A percentile compares a stretch with the other conserved stretches of the same genome.
Evolutionary conservation across 1,140 invertebrate genomes (phyloP).

Genomic region (Battus philenor): DNA sequence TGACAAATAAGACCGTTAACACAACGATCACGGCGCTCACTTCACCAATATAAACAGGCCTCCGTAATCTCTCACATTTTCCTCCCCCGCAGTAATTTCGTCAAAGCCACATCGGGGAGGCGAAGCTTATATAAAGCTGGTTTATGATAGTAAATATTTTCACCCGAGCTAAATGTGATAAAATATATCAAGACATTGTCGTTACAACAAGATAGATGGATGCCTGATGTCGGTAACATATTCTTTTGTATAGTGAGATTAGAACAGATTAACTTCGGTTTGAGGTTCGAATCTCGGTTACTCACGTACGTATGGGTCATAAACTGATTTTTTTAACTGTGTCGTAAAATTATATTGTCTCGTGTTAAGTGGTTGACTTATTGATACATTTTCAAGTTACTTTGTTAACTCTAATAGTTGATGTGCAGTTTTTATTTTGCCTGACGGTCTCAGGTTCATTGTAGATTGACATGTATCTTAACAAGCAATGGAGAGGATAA

Average conservation of each 20-base stretch:
- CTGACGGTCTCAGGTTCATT: too few relatives aligned
- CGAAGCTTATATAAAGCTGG: constrained; percentile 34
- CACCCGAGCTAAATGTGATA: constrained; percentile 64
- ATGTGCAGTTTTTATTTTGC: too few relatives aligned
- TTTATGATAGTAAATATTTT: constrained; percentile 59
- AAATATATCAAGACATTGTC: constrained; percentile 72
- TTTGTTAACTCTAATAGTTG: too few relatives aligned
- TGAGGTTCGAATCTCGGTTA: too few relatives aligned
- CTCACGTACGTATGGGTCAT: too few relatives aligned
- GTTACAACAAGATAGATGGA: constrained; percentile 66
- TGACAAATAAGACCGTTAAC: constrained; percentile 72
- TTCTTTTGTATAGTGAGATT: constrained; percentile 59
- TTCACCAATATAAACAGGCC: constrained; percentile 34
- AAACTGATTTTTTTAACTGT: too few relatives aligned
- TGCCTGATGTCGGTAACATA: constrained; percentile 48
- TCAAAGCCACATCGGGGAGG: constrained; percentile 5
- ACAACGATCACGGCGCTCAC: constrained; percentile 45
- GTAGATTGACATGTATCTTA: too few relatives aligned
- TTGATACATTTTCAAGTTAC: too few relatives aligned
- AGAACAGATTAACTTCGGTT: constrained; percentile 42
- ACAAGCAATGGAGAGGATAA: too few relatives aligned
- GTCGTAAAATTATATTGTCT: too few relatives aligned
- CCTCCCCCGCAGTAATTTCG: not conserved
- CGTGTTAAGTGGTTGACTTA: too few relatives aligned
- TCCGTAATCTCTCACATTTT: constrained; percentile 20